Evolutionary conservation across 2,113 vertebrate genomes (phyloP).

Genomic region (Sylvietta virens): DNA sequence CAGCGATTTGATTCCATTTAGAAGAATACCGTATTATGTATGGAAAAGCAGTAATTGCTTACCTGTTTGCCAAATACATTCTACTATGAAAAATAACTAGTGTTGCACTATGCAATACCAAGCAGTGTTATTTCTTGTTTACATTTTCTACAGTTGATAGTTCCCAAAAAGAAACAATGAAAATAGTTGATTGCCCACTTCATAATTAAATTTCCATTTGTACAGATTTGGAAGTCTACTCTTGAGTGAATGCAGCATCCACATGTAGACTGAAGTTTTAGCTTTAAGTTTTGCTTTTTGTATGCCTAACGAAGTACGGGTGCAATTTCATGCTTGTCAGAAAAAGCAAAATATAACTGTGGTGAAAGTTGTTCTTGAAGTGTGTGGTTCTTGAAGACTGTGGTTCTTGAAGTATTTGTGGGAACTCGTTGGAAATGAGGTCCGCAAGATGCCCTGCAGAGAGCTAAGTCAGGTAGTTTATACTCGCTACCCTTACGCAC

Average conservation of each 20-base stretch:
- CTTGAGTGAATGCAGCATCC: neutral
- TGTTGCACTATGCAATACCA: neutral
- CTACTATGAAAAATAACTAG: neutral
- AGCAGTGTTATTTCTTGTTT: neutral
- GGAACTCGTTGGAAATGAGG: neutral
- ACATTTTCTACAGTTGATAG: conserved; percentile 5
- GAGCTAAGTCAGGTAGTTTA: neutral
- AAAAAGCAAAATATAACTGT: neutral
- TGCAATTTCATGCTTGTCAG: neutral
- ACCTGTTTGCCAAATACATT: conserved; percentile 28
- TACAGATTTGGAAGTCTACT: neutral
- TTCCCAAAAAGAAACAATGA: neutral
- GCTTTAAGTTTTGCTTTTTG: neutral
- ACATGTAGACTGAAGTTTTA: neutral
- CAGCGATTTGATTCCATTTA: conserved; percentile 41
- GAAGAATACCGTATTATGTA: conserved; percentile 24
- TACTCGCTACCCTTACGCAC: neutral
- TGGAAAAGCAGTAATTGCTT: conserved; percentile 37
- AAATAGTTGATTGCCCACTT: neutral
- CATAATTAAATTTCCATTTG: neutral
- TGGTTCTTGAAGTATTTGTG: neutral
- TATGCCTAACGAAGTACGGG: neutral
- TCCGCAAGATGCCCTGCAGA: neutral
- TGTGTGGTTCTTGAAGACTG: no score
- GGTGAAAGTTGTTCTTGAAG: neutral